A percentile compares a stretch with the other conserved stretches of the same genome.
Conservation (phyloP, 1,140 invertebrate genomes). For the Sinonovacula constricta region DNA sequence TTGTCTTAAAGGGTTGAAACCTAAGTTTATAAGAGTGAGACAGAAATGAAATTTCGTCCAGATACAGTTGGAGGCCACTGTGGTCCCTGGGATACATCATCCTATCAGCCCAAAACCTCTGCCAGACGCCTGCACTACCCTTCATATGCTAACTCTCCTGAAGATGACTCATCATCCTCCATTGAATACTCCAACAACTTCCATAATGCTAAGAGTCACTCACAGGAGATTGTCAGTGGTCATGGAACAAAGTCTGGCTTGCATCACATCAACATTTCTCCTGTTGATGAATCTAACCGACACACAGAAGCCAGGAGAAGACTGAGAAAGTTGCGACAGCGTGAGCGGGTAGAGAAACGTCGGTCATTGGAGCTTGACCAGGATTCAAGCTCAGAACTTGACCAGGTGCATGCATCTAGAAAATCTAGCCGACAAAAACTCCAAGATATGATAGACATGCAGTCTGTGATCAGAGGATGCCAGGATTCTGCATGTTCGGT, state of each 20-base stretch:
- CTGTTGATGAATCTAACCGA: conserved; percentile 41
- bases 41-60: conserved; percentile 39
- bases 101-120: conserved; percentile 39
- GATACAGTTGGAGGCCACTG: conserved; percentile 40
- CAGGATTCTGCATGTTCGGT: neutral
- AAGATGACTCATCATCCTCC: conserved; percentile 19
- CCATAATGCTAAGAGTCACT: too few species aligned
- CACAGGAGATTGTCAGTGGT: too few species aligned
- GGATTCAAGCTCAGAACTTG: conserved; percentile 41
- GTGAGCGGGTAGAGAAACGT: conserved; percentile 1
- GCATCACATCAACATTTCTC: conserved; percentile 42
- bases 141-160: neutral
- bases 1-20: too few species aligned
- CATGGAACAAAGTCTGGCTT: too few species aligned
- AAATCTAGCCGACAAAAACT: neutral
- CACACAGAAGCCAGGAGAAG: neutral
- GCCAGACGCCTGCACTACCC: conserved; percentile 20
- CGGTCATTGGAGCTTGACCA: conserved; percentile 14
- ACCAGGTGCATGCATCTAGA: conserved; percentile 5
- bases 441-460: neutral
- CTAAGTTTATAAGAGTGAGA: too few species aligned
- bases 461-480: neutral
- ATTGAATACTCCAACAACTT: conserved; percentile 41
- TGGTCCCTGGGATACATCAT: conserved; percentile 37
- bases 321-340: conserved; percentile 7